Evolutionary conservation across 2,888 invertebrate genomes (phyloP).

Genomic region (Andrena bicolor): DNA sequence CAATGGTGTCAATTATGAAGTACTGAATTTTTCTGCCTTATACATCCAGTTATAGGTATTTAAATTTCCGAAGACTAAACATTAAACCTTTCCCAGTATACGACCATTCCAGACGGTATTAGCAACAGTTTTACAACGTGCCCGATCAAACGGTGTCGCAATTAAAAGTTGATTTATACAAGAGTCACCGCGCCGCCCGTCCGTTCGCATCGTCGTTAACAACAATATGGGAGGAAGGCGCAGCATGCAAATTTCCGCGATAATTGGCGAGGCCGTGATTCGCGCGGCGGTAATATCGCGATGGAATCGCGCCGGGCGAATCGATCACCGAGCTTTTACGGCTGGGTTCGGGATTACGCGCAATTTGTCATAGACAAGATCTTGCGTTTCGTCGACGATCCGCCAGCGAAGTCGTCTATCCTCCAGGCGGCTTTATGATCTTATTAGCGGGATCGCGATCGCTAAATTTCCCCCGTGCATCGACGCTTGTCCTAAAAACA

Average conservation of each 20-base stretch:
- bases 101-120: slow-evolving; percentile 13
- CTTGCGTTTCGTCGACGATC: slow-evolving; percentile 15
- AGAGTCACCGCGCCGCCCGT: slow-evolving; percentile 20
- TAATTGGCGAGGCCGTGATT: slow-evolving; percentile 56
- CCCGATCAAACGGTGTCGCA: slow-evolving; percentile 38
- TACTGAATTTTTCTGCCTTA: no score
- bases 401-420: slow-evolving; percentile 2
- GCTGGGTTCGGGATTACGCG: slow-evolving; percentile 14
- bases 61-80: no score
- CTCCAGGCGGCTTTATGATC: slow-evolving; percentile 27
- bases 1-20: no score
- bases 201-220: slow-evolving; percentile 49
- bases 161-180: slow-evolving; percentile 62
- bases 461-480: slow-evolving; percentile 6
- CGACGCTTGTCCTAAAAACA: background rate
- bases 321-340: slow-evolving; percentile 36
- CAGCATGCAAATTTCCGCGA: slow-evolving; percentile 57
- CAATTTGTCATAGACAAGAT: slow-evolving; percentile 64
- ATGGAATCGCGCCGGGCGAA: slow-evolving; percentile 45
- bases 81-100: no score
- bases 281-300: slow-evolving; percentile 49
- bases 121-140: slow-evolving; percentile 39
- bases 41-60: no score
- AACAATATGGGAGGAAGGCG: slow-evolving; percentile 18
- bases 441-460: slow-evolving; percentile 32